Base-by-base conservation (phyloP, 1,140 invertebrate species). In the Caenorhabditis tropicalis region DNA sequence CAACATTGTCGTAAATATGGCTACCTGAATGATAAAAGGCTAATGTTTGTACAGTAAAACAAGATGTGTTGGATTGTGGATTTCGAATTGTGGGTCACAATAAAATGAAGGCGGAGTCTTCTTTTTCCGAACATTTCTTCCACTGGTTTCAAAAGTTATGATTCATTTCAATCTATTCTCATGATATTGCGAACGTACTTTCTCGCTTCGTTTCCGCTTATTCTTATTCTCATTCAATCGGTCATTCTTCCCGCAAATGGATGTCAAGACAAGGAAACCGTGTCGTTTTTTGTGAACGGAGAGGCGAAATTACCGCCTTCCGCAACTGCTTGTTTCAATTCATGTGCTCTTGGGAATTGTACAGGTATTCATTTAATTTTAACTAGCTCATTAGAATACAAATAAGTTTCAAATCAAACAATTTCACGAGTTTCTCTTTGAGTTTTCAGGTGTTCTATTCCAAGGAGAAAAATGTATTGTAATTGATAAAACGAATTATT, bases 1-100 rank as follows among this genome's bases (percentile, higher is more conserved):
- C n/a, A 24, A 33, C 24, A 6, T 21, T 7, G n/a, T 74, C 65
- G 65, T 74, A 74, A 74, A 74, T 74, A 74, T 74, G 33, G 36
- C 65, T 74, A 74, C 65, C 65, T 43, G 65, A 74, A 74, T 43
- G 65, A 74, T 74, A 74, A 74, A 74, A 74, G 65, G 65, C 65
- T 74, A 74, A 74, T 74, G 36, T 74, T 74, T 74, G 65, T 46
- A 74, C 21, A 46, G 65, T 74, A 74, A 74, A 74, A 74, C 58
- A 36, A 65, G 31, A 65, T 36, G 58, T 65, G 27, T 12, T 9
- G 43, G 19, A 12, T 46, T 0, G 43, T 21, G 65, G 36, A 74
- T 74, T 33, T 65, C 58, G 16, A 39, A 39, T 33, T 74, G 65
- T 74, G 65, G 36, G 21, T 74, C 65, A 43, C 65, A 74, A 74